Conservation (phyloP, 2,888 invertebrate species). For the Lochmaea crataegi region DNA sequence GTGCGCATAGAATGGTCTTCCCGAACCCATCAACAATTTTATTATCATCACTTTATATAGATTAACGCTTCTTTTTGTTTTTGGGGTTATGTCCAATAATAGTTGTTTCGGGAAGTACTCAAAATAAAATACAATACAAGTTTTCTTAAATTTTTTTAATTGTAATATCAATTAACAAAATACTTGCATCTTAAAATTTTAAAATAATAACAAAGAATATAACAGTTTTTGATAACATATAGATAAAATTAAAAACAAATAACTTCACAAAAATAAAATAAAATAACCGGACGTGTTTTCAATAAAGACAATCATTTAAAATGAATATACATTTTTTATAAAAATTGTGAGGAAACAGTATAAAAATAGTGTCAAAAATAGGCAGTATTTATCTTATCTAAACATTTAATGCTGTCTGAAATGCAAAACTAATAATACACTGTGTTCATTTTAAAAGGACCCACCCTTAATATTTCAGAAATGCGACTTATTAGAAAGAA, state of each 20-base stretch:
- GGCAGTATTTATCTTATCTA: slow-evolving; percentile 3
- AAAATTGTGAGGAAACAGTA: slow-evolving; percentile 8
- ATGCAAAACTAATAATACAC: background rate
- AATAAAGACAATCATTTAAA: background rate
- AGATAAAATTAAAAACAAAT: slow-evolving; percentile 19
- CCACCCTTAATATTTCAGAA: no score
- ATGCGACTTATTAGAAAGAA: no score
- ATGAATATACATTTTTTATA: slow-evolving; percentile 11
- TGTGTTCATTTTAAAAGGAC: no score
- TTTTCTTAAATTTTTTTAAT: background rate
- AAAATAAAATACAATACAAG: slow-evolving; percentile 3
- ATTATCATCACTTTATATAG: no score
- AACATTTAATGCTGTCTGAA: slow-evolving; percentile 3
- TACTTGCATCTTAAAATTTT: background rate
- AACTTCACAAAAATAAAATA: background rate
- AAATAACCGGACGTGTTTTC: no score
- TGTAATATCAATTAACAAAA: slow-evolving; percentile 9
- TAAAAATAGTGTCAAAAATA: slow-evolving; percentile 17
- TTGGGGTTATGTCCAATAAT: no score
- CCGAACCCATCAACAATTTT: no score
- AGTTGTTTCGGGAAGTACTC: background rate
- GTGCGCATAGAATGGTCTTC: no score
- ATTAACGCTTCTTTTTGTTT: no score
- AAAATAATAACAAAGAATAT: slow-evolving; percentile 15
- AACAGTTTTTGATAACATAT: slow-evolving; percentile 9